Evolutionary conservation across 2,888 invertebrate genomes (phyloP), one percentile per base, ranked within the genome.

Genomic region (Temnothorax rugatulus): DNA sequence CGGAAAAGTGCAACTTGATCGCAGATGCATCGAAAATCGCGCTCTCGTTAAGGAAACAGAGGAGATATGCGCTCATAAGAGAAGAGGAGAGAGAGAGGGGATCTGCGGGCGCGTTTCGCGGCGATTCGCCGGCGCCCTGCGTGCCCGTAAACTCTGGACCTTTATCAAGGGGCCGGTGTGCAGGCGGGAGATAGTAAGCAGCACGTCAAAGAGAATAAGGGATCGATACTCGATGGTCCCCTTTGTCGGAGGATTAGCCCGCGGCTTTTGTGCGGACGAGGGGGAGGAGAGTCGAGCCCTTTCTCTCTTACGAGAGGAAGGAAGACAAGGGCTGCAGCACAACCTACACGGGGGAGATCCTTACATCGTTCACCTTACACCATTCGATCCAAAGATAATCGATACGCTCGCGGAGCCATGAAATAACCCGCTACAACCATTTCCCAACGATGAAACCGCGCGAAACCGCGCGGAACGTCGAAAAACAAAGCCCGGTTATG

Each of bases 171-270:
- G 75, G 57, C 81, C 87, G 84, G 90, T 90, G 89, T 91, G 92
- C 92, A 90, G 88, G 90, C 85, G 85, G 85, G 92, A 92, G 93
- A 93, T 93, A 92, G 91, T 90, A 87, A 86, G 87, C 79, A 83
- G 84, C 91, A 91, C 90, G 91, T 92, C 93, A 91, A 93, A 91
- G 92, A 91, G 93, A 92, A 93, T 92, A 91, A 91, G 90, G 92
- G 92, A 93, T 94, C 94, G 94, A 94, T 94, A 94, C 89, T 91
- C 93, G 92, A 94, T 93, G 90, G 92, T 89, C 92, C 44, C 91
- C 93, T 93, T 94, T 93, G 93, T 94, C 90, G 90, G 87, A 88
- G 89, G 93, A 91, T 92, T 93, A 92, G 90, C 91, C 88, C 88
- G 91, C 87, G 88, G 89, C 89, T 89, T 79, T 88, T 84, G 86